Conservation (phyloP, 2,888 invertebrate species). For the Linnaemya vulpina region DNA sequence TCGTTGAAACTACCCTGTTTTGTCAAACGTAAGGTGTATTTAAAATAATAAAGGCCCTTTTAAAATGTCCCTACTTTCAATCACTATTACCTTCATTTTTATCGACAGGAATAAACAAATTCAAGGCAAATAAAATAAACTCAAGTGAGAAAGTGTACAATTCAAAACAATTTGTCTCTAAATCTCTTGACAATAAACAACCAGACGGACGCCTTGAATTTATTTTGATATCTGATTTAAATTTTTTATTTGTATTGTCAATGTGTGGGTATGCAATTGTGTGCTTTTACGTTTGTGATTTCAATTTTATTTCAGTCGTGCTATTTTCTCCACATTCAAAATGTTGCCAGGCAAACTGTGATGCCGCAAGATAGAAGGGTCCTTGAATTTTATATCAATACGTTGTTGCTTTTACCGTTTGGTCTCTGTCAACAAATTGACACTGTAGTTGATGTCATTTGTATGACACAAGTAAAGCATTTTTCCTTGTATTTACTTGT, state of each 20-base stretch:
- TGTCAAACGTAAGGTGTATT: too few species aligned
- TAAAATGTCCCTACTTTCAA: neutral
- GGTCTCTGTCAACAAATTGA: conserved; percentile 82
- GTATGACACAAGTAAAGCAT: conserved; percentile 36
- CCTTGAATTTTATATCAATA: conserved; percentile 48
- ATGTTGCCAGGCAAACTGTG: neutral
- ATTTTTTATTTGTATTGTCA: conserved; percentile 13
- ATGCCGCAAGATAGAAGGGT: conserved; percentile 25
- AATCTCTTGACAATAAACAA: conserved; percentile 57
- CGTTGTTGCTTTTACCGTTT: conserved; percentile 75
- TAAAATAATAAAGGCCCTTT: neutral
- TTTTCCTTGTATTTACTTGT: conserved; percentile 9
- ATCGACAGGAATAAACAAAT: neutral
- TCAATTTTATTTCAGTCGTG: neutral
- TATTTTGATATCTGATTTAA: conserved; percentile 12
- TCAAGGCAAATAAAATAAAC: conserved; percentile 30
- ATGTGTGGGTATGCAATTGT: neutral
- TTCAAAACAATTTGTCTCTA: conserved; percentile 63
- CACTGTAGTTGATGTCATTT: conserved; percentile 81
- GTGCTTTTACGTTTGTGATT: neutral
- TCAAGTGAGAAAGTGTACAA: conserved; percentile 48
- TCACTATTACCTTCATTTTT: neutral
- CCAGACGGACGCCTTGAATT: conserved; percentile 33
- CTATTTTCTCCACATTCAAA: neutral
- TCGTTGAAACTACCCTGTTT: too few species aligned